A percentile compares a stretch with the other conserved stretches of the same genome.
Conservation (phyloP, 2,797 vertebrate species). For the Alcedo atthis region DNA sequence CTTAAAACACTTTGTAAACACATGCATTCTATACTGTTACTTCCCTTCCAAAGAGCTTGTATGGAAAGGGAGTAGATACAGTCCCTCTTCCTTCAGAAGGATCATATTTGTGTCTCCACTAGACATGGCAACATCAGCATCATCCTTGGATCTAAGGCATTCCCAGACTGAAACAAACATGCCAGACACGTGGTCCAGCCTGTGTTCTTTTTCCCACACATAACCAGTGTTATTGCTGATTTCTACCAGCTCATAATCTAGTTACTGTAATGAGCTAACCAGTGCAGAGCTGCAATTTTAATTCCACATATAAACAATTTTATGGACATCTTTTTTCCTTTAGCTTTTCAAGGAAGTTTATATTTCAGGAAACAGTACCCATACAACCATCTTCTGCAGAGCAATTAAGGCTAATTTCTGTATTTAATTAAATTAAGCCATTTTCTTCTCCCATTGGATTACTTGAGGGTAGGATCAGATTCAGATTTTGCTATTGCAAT, state of each 20-base stretch:
- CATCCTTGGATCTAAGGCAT: background rate
- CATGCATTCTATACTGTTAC: background rate
- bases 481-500: background rate
- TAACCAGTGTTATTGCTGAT: background rate
- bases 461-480: background rate
- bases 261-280: background rate
- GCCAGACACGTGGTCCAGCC: too few relatives aligned
- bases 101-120: background rate
- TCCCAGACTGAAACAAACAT: background rate
- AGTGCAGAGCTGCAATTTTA: background rate
- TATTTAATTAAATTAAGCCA: background rate
- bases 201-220: background rate
- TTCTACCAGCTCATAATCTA: background rate
- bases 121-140: background rate
- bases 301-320: background rate
- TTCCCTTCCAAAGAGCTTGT: background rate
- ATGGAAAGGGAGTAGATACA: background rate
- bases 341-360: background rate
- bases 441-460: background rate
- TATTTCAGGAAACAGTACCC: background rate
- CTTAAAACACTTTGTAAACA: background rate
- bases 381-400: background rate
- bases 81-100: background rate
- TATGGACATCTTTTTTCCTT: background rate
- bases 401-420: background rate